Percentiles rank a stretch among this genome's conserved stretches.
Conservation (phyloP, 2,797 vertebrate species). For the Chloroceryle inda region DNA sequence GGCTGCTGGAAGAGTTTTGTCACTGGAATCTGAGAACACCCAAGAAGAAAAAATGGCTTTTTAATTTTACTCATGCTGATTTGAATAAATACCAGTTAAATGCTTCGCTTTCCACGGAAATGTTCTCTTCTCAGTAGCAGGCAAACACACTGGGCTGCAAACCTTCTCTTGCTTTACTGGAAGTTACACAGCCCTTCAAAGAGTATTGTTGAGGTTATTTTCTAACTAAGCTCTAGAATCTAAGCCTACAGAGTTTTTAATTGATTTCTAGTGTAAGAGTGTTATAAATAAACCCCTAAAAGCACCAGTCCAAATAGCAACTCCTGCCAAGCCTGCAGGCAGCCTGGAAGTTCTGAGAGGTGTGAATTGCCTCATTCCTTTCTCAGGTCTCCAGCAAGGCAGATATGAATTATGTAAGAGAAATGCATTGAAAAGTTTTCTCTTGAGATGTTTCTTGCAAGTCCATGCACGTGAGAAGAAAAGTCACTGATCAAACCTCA, state of each 20-base stretch:
- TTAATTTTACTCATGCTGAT: background rate
- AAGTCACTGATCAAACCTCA: background rate
- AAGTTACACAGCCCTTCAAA: background rate
- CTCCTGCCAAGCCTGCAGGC: conserved; percentile 7
- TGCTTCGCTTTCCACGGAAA: background rate
- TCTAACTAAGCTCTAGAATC: background rate
- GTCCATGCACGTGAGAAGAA: background rate
- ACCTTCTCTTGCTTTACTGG: background rate
- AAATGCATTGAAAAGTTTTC: background rate
- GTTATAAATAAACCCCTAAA: background rate
- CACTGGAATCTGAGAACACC: background rate
- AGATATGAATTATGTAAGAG: background rate
- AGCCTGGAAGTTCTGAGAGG: background rate
- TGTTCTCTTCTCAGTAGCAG: background rate
- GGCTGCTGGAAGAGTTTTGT: background rate
- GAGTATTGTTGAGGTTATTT: no score
- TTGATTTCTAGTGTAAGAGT: background rate
- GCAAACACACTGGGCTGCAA: background rate
- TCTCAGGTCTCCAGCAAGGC: background rate
- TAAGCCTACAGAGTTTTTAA: background rate
- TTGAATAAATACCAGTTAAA: background rate
- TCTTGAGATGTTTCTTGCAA: background rate
- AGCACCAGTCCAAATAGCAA: background rate
- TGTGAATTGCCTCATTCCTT: conserved; percentile 27
- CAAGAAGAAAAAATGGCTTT: background rate